phyloP scores from a whole-genome alignment of 2,113 vertebrate genomes.

The Dicentrarchus labrax region DNA sequence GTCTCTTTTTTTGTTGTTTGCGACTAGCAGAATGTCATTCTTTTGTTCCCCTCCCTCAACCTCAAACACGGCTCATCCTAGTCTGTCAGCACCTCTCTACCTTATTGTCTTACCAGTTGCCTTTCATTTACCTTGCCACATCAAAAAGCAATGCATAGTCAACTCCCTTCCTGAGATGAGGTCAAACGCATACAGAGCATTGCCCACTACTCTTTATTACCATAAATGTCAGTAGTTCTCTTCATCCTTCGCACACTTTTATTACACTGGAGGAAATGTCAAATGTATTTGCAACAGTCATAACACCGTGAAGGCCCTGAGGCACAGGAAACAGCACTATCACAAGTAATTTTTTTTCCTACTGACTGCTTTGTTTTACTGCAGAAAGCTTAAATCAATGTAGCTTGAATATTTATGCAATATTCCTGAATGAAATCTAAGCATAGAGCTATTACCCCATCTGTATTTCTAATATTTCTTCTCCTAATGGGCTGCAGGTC shows the following conservation, averaged over 20 bases:
- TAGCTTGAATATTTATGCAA: conserved; percentile 22
- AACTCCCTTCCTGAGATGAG: conserved; percentile 77
- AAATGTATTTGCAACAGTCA: conserved; percentile 79
- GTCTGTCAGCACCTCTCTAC: conserved; percentile 44
- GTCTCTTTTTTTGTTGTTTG: conserved; percentile 51
- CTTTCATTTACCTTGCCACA: conserved; percentile 81
- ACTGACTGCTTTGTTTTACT: conserved; percentile 6
- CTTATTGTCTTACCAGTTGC: conserved; percentile 73
- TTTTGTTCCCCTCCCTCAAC: conserved; percentile 61
- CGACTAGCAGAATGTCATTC: conserved; percentile 75
- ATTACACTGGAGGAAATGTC: conserved; percentile 83
- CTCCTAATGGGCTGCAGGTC: conserved; percentile 17
- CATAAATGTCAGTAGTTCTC: conserved; percentile 87
- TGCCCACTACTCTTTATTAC: conserved; percentile 80
- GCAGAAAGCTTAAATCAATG: neutral
- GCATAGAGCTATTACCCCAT: conserved; percentile 23
- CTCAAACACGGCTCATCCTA: conserved; percentile 37
- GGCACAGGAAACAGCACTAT: conserved; percentile 26
- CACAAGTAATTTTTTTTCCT: conserved; percentile 25
- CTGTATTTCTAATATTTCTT: conserved; percentile 39
- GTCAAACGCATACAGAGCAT: conserved; percentile 79
- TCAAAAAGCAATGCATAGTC: conserved; percentile 86
- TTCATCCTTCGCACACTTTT: conserved; percentile 81
- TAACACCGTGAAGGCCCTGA: conserved; percentile 51
- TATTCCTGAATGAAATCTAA: conserved; percentile 20